phyloP scores from a whole-genome alignment of 1,140 invertebrate species.

The Ylistrum balloti region DNA sequence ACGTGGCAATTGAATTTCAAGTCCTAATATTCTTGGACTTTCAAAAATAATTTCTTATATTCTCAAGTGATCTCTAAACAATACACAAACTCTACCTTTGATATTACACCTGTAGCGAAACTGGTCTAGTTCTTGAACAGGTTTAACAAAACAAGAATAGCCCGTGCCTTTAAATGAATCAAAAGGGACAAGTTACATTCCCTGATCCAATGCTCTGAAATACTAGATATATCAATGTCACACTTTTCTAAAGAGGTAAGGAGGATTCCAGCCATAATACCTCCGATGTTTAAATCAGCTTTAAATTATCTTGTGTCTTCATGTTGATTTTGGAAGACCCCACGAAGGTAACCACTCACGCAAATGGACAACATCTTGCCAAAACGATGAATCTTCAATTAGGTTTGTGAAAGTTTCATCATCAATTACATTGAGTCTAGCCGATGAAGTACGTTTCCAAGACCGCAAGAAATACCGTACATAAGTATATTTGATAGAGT shows the following conservation, averaged over 20 bases:
- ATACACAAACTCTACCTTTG: background rate
- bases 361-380: background rate
- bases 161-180: background rate
- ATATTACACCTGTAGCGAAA: background rate
- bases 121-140: background rate
- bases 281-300: no score
- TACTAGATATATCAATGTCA: background rate
- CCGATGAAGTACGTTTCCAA: background rate
- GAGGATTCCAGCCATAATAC: background rate
- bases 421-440: background rate
- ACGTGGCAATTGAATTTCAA: background rate
- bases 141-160: background rate
- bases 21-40: background rate
- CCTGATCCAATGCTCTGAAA: background rate
- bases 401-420: background rate
- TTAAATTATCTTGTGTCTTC: background rate
- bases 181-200: background rate
- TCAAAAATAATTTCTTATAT: background rate
- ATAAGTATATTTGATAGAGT: background rate
- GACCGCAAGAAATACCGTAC: background rate
- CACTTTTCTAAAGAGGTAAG: background rate
- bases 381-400: background rate
- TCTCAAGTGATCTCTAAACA: background rate
- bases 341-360: background rate
- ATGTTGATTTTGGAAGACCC: background rate